Conservation (phyloP, 2,888 invertebrate genomes). For the Polylopha cassiicola region DNA sequence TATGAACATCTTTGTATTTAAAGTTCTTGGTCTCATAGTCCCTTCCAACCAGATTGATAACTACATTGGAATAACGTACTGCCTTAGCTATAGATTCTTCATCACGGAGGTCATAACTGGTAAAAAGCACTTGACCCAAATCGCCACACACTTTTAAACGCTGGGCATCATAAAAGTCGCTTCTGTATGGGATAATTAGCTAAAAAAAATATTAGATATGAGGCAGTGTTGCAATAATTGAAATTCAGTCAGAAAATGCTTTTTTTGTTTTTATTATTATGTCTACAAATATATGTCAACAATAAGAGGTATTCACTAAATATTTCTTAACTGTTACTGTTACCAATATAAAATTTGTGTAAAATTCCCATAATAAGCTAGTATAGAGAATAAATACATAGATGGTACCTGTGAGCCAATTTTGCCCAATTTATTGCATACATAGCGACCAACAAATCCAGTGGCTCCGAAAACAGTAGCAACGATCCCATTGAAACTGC, state of each 20-base stretch:
- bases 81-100: slow-evolving; percentile 90
- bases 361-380: neutral
- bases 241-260: too few relatives aligned
- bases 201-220: slow-evolving; percentile 56
- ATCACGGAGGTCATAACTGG: slow-evolving; percentile 89
- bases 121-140: slow-evolving; percentile 95
- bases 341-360: too few relatives aligned
- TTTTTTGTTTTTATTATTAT: too few relatives aligned
- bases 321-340: too few relatives aligned
- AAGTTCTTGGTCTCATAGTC: slow-evolving; percentile 96
- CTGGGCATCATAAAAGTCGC: slow-evolving; percentile 87
- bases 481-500: slow-evolving; percentile 97
- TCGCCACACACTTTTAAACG: slow-evolving; percentile 93
- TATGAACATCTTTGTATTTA: slow-evolving; percentile 90
- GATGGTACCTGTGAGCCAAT: slow-evolving; percentile 84
- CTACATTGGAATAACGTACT: slow-evolving; percentile 97
- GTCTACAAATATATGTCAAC: too few relatives aligned
- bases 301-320: too few relatives aligned
- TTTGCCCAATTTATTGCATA: slow-evolving; percentile 94
- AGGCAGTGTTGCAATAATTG: too few relatives aligned
- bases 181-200: slow-evolving; percentile 94
- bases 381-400: neutral
- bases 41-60: slow-evolving; percentile 94
- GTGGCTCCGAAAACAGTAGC: slow-evolving; percentile 98
- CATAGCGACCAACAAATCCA: slow-evolving; percentile 92